Evolutionary conservation across 2,113 vertebrate genomes (phyloP).

Genomic region (Myodes glareolus): DNA sequence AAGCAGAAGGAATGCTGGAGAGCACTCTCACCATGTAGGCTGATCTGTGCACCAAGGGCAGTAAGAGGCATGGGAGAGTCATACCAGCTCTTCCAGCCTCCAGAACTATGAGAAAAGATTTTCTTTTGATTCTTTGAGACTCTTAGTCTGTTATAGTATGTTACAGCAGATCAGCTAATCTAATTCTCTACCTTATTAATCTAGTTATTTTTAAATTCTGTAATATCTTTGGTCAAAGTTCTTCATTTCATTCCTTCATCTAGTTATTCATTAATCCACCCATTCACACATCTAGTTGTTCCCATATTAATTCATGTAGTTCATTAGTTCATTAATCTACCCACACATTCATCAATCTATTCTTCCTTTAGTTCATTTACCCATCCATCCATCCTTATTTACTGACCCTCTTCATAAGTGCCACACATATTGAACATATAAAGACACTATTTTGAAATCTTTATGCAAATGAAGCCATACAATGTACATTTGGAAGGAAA

Average conservation of each 20-base stretch:
- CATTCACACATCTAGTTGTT: not conserved
- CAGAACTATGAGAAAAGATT: slow-evolving; percentile 6
- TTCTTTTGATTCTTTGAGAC: not conserved
- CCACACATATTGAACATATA: not conserved
- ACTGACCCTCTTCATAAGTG: not conserved
- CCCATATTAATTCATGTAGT: not conserved
- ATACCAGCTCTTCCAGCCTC: not conserved
- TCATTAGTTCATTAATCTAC: not conserved
- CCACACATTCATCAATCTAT: not conserved
- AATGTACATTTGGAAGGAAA: not conserved
- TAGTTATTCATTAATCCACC: not conserved
- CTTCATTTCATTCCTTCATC: not conserved
- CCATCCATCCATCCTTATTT: not conserved
- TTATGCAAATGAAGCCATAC: not conserved
- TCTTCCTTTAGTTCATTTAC: not conserved
- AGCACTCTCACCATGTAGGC: not conserved
- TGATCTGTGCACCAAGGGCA: not conserved
- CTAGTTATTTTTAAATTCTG: not conserved
- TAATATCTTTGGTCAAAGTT: not conserved
- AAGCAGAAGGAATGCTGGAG: not conserved
- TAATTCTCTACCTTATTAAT: not conserved
- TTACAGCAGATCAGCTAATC: not conserved
- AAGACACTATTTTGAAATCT: not conserved
- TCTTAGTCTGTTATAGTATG: not conserved
- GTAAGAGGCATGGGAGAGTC: not conserved